Evolutionary conservation across 2,888 invertebrate genomes (phyloP), one percentile per base, ranked within the genome.

Genomic region (Oligia fasciuncula): DNA sequence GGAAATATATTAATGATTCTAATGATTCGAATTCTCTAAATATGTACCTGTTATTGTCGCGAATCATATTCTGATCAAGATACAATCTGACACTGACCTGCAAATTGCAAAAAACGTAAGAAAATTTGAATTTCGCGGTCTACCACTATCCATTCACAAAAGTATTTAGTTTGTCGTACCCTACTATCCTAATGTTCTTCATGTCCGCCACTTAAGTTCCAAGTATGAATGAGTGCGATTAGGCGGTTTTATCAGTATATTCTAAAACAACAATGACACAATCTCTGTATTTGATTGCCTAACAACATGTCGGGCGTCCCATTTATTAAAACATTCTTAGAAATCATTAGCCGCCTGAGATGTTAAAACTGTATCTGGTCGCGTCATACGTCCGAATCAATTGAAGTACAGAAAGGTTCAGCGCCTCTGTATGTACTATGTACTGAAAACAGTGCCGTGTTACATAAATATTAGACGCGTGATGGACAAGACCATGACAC

Each of bases 321-420:
- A 91, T 89, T 91, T 91, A 88, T 87, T 82, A 86, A 86, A 89
- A 89, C 88, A 88, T 90, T 91, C 90, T 87, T 73, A 88, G 91
- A 90, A 91, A 67, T 81, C 87, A 87, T 90, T 87, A 88, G 77
- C 46, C 62, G 46, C 43, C 46, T 35, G 49, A 73, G 84, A 67
- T 73, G 73, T 40, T 75, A 66, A 78, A 81, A 57, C 73, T 54
- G 73, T 67, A 40, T 74, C 68, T 40, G n/a, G 43, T 49, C 69
- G 51, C 72, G 76, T 81, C 76, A 84, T 73, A n/a, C 46, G 23
- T 8, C 40, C 51, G 67, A 74, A 81, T 57, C 81, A 86, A 86
- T 88, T 84, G 70, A 77, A 65, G 63, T 72, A 77, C 40, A 65
- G 8, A 66, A 77, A 68, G 51, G 46, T 76, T 66, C 62, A 19